These are phyloP conservation scores for Oxyteleia sp. DNA, from an alignment of 2,888 invertebrate genomes.

Conservation along the genomic window DNA sequence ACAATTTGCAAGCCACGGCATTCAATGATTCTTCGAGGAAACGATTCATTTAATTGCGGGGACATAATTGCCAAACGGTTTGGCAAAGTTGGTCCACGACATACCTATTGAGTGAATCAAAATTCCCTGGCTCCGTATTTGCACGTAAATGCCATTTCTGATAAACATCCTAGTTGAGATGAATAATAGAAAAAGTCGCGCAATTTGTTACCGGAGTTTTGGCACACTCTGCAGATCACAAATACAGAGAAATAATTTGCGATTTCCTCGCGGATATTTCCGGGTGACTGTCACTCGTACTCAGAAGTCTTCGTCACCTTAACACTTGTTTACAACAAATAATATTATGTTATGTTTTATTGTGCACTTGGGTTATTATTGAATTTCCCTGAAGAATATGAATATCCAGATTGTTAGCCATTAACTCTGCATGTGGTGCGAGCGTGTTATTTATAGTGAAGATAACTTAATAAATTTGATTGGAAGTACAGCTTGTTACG, in stretches of 20 bases:
- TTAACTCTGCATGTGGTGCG: too few species aligned
- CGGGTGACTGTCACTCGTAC: slow-evolving; percentile 8
- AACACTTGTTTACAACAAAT: too few species aligned
- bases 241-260: slow-evolving; percentile 27
- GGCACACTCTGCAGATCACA: slow-evolving; percentile 14
- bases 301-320: too few species aligned
- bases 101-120: slow-evolving; percentile 23
- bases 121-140: not conserved
- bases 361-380: too few species aligned
- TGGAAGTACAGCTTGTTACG: too few species aligned
- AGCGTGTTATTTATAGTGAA: too few species aligned
- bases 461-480: too few species aligned
- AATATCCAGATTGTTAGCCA: too few species aligned
- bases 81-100: slow-evolving; percentile 14
- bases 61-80: slow-evolving; percentile 8
- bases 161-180: slow-evolving; percentile 10
- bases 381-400: too few species aligned
- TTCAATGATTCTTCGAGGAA: not conserved
- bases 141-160: slow-evolving; percentile 18
- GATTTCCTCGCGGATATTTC: slow-evolving; percentile 31
- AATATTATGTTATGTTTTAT: too few species aligned
- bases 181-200: slow-evolving; percentile 16
- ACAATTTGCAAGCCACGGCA: not conserved
- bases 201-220: slow-evolving; percentile 16
- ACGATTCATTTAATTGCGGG: not conserved